Percentiles rank a stretch among this genome's conserved stretches.
These are phyloP conservation scores for Indicator maculatus DNA, from an alignment of 2,113 vertebrate genomes.

Conservation along the genomic window DNA sequence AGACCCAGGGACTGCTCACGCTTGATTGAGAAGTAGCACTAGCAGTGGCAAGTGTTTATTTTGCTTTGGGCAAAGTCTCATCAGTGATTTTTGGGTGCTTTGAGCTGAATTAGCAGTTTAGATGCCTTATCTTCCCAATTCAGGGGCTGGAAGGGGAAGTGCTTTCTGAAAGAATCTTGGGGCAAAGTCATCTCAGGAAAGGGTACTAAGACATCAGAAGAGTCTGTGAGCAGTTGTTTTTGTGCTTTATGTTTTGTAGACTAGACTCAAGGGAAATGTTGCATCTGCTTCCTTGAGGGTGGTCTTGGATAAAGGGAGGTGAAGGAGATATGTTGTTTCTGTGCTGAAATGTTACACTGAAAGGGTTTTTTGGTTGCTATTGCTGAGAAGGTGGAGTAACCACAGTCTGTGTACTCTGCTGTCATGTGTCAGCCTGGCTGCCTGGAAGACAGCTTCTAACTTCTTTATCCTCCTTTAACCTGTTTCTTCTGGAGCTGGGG, in stretches of 20 bases:
- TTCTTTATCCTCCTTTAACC: conserved; percentile 20
- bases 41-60: neutral
- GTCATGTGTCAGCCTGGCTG: neutral
- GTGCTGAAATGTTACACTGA: neutral
- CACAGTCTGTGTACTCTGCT: neutral
- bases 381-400: conserved; percentile 3
- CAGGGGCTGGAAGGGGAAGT: neutral
- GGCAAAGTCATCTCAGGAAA: neutral
- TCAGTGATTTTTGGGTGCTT: neutral
- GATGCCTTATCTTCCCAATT: neutral
- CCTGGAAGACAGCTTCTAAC: neutral
- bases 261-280: neutral
- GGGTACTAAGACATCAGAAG: neutral
- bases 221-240: neutral
- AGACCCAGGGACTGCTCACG: neutral
- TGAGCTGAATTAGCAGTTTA: neutral
- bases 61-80: neutral
- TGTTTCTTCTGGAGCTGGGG: neutral
- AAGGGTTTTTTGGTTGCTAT: neutral
- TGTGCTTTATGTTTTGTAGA: neutral
- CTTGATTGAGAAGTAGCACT: accelerated
- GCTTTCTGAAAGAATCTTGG: neutral
- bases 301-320: neutral
- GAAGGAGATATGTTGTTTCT: neutral
- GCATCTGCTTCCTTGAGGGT: neutral